phyloP scores from a whole-genome alignment of 2,797 vertebrate genomes.

The Lithobates sylvaticus region DNA sequence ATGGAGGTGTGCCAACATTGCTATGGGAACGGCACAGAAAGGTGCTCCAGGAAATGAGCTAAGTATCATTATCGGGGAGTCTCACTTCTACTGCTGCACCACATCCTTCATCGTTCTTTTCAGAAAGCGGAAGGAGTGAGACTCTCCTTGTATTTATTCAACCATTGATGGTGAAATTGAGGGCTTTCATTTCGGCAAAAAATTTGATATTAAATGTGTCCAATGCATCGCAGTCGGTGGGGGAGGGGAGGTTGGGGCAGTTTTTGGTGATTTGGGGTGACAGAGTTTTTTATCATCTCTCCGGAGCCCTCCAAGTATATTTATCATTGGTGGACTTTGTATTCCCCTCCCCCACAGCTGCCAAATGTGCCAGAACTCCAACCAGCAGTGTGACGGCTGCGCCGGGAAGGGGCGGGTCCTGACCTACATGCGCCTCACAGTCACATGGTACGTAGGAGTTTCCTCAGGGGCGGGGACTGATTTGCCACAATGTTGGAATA shows the following conservation, averaged over 20 bases:
- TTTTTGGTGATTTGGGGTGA: no score
- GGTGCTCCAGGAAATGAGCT: constrained; percentile 21
- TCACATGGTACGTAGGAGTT: constrained; percentile 61
- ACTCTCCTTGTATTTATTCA: no score
- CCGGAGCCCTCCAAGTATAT: no score
- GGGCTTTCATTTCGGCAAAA: no score
- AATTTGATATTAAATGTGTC: no score
- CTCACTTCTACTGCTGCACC: background rate
- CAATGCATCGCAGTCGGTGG: background rate
- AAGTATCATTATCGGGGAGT: background rate
- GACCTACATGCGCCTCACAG: constrained; percentile 57
- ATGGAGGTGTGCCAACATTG: constrained; percentile 56
- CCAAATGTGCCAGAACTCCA: constrained; percentile 25
- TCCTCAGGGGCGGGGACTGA: no score
- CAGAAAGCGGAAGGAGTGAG: no score
- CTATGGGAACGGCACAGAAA: constrained; percentile 57
- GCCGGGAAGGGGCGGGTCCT: constrained; percentile 59
- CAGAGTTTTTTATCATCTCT: no score
- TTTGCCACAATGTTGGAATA: no score
- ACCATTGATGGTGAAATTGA: no score
- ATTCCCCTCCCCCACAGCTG: constrained; percentile 44
- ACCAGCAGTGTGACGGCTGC: constrained; percentile 9
- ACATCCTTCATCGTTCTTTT: background rate
- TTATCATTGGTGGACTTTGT: background rate
- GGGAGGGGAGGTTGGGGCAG: no score